Evolutionary conservation across 2,888 invertebrate species (phyloP), one percentile per base, ranked within the genome.

Genomic region (Campoplex capitator): DNA sequence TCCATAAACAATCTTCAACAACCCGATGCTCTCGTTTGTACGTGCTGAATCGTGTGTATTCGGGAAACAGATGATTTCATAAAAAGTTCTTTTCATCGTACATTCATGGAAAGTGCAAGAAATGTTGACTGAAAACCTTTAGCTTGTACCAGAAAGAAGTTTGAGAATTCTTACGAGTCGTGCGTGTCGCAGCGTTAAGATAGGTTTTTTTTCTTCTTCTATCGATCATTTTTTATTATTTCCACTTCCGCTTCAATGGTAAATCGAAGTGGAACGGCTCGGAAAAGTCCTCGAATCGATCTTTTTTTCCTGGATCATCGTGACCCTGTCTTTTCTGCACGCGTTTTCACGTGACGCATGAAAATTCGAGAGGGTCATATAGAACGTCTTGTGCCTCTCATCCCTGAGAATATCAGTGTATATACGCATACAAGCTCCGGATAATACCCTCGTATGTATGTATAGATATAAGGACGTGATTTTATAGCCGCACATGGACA

Each of bases 291-390:
- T 79, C 54, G 75, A 83, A 84, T 87, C 84, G 84, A 86, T 85
- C 65, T 78, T 87, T 80, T 23, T 58, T 79, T 48, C 48, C 28
- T 28, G 65, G 82, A 88, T 85, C 85, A 78, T 87, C 86, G 54
- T 83, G 79, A 71, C 28, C 74, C 51, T 11, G 42, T 70, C 48
- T 75, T 81, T 75, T 70, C 51, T 56, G 70, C 75, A 48, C 18
- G 38, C 70, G 65, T 79, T 54, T 84, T 79, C 82, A 83, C 82
- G 67, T 84, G 81, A 86, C 73, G 79, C 88, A 82, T 88, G 84
- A 88, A 87, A 88, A 88, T 88, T 84, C 86, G 54, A 88, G 86
- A 87, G 86, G 82, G 70, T 74, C 84, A 67, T 75, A 65, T 48
- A 67, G 71, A 56, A 67, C 70, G 80, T 62, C 75, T 75, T 51